Conservation (phyloP, 2,888 invertebrate genomes). For the Diarsia mendica region DNA sequence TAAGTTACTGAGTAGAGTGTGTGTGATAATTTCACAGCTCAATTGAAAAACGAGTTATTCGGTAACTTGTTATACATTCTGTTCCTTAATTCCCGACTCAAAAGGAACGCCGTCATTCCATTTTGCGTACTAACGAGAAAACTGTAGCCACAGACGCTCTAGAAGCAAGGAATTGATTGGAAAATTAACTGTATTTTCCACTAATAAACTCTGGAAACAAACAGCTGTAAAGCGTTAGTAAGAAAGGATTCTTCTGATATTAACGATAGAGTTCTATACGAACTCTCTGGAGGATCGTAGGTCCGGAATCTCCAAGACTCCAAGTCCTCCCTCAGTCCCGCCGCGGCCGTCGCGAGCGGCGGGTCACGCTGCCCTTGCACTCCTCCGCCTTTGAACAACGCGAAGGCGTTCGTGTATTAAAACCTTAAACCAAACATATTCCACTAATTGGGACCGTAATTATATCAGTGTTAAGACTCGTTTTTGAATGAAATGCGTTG, state of each 20-base stretch:
- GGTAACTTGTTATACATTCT: neutral
- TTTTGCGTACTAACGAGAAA: neutral
- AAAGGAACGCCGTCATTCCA: neutral
- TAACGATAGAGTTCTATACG: slow-evolving; percentile 28
- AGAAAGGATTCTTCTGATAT: slow-evolving; percentile 28
- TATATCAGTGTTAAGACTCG: slow-evolving; percentile 21
- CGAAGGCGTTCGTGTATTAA: slow-evolving; percentile 53
- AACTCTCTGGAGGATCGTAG: slow-evolving; percentile 26
- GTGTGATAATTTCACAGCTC: neutral
- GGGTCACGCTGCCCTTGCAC: slow-evolving; percentile 69
- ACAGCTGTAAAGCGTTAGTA: slow-evolving; percentile 15
- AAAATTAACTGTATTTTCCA: slow-evolving; percentile 4
- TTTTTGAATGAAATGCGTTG: slow-evolving; percentile 10
- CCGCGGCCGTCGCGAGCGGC: slow-evolving; percentile 87
- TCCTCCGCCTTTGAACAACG: slow-evolving; percentile 16
- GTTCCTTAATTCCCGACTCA: neutral
- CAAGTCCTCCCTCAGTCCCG: slow-evolving; percentile 77
- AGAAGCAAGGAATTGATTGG: neutral
- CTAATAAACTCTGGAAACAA: neutral
- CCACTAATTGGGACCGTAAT: slow-evolving; percentile 28
- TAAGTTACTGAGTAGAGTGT: neutral
- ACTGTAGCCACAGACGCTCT: neutral
- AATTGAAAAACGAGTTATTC: neutral
- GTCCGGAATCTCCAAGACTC: slow-evolving; percentile 19
- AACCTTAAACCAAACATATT: slow-evolving; percentile 15